Evolutionary conservation across 2,797 vertebrate genomes (phyloP).

Genomic region (Graptemys geographica): DNA sequence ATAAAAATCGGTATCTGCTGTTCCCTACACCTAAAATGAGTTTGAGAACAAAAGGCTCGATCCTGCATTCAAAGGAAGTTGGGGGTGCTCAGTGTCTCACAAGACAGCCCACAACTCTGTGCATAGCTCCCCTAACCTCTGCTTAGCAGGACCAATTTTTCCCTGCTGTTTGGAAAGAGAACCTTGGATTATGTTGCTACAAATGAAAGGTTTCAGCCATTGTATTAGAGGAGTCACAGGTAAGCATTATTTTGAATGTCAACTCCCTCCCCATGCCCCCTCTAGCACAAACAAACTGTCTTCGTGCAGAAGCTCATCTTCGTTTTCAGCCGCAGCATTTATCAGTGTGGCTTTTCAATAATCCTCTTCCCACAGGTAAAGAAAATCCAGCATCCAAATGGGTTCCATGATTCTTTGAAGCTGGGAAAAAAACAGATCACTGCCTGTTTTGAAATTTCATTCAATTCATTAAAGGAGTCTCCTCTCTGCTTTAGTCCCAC

Average conservation of each 20-base stretch:
- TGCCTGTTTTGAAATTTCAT: not conserved
- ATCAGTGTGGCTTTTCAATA: slow-evolving; percentile 14
- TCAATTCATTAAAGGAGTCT: not conserved
- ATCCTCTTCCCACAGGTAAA: not conserved
- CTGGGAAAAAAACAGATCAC: not conserved
- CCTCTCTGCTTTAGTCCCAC: not conserved
- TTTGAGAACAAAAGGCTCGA: not conserved
- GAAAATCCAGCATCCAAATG: not conserved
- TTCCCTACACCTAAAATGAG: not conserved
- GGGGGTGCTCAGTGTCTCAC: not conserved
- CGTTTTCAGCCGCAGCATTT: slow-evolving; percentile 32
- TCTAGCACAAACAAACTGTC: slow-evolving; percentile 29
- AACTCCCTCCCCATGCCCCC: not conserved
- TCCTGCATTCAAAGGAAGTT: not conserved
- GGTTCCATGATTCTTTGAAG: not conserved
- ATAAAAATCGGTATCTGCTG: not conserved
- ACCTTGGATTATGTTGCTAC: slow-evolving; percentile 45
- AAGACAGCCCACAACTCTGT: not conserved
- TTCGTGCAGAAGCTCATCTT: slow-evolving; percentile 47
- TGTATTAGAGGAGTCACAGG: slow-evolving; percentile 49
- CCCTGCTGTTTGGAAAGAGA: slow-evolving; percentile 11
- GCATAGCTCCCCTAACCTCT: not conserved
- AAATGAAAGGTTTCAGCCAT: slow-evolving; percentile 48
- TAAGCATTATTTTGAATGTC: slow-evolving; percentile 47
- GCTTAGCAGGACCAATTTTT: slow-evolving; percentile 55